Base-by-base conservation (phyloP, 92 coral and sea anemone species). In the Isaurus tuberculatus region DNA sequence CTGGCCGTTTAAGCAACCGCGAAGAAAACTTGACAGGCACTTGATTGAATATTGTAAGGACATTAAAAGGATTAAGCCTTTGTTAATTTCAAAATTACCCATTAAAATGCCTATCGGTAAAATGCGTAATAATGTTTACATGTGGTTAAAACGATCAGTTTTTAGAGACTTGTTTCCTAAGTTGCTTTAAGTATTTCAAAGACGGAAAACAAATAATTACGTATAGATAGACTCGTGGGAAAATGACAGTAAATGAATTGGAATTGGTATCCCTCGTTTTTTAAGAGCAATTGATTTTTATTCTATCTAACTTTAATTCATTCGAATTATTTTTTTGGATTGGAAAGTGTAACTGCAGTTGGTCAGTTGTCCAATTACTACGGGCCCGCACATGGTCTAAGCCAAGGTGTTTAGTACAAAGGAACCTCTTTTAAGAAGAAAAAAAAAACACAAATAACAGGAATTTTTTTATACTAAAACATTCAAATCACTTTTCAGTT, bases 11-110 rank as follows among this genome's bases (percentile, higher is more conserved):
- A 32, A 77, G 53, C 36, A 67, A 22, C 23, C 63, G n/a, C 63
- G 23, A 14, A 15, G 70, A 36, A 27, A 58, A 60, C n/a, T 57
- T 77, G 82, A 58, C 82, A 77, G 70, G 68, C 43, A 44, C 82
- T 77, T 77, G 51, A 77, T 36, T 34, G 27, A 8, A 57, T 33
- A 55, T 30, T 33, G 9, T 16, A 14, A 33, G 16, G 42, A 19
- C 19, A 43, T 37, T 5, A 23, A n/a, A 37, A 70, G 20, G 46
- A 34, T 22, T 36, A n/a, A 40, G 13, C 11, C 32, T 15, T 26
- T 71, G 30, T 71, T 37, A 37, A 71, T 37, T 71, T 23, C 32
- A 17, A 28, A 13, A 14, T 57, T 19, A 29, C 22, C 29, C 48
- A 57, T 20, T 1, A 75, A 32, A 36, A 55, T 1, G 46, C 49